Base-by-base conservation (phyloP, 2,888 invertebrate genomes). In the Ornithoptera priamus region DNA sequence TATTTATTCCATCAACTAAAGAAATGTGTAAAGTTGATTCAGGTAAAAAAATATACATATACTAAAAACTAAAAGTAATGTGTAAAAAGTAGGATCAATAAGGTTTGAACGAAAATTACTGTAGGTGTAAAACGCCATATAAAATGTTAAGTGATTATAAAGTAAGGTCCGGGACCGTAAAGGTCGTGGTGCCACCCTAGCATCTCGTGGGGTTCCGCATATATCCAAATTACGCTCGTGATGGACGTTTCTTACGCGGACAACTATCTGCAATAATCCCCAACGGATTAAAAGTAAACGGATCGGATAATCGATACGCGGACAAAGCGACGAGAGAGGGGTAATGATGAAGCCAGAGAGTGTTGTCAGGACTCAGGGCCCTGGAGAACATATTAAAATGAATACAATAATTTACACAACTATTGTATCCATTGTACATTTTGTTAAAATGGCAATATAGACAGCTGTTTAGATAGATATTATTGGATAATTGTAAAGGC, bases 201-300 rank as follows among this genome's bases (percentile, higher is more conserved):
- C 81, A 80, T 81, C 79, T 84, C 85, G 81, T 85, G 84, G 87
- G 89, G 86, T 85, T 85, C 86, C 90, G 88, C 89, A 91, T 91
- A 90, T 89, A 92, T 91, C 89, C 92, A 92, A 92, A 92, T 92
- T 92, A 91, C 86, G 77, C 79, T 76, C 76, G 80, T 90, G 90
- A 92, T 88, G 86, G 91, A 91, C 90, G 89, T 88, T 89, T 87
- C 90, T 90, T 90, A 86, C 82, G 81, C 80, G 81, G 83, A 82
- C 85, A 82, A 85, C 84, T 85, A 86, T 81, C 80, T 79, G 74
- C 77, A 79, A 84, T 83, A 85, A 85, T 81, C 80, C 80, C 73
- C 73, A 75, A 75, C 75, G 74, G 67, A 67, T 67, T 61, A 64
- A 30, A 67, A 67, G 67, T 56, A 70, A 70, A 65, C 67, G 67